A percentile compares a stretch with the other conserved stretches of the same genome.
These are phyloP conservation scores for Pardalotus punctatus DNA, from an alignment of 2,113 vertebrate genomes.

Conservation along the genomic window DNA sequence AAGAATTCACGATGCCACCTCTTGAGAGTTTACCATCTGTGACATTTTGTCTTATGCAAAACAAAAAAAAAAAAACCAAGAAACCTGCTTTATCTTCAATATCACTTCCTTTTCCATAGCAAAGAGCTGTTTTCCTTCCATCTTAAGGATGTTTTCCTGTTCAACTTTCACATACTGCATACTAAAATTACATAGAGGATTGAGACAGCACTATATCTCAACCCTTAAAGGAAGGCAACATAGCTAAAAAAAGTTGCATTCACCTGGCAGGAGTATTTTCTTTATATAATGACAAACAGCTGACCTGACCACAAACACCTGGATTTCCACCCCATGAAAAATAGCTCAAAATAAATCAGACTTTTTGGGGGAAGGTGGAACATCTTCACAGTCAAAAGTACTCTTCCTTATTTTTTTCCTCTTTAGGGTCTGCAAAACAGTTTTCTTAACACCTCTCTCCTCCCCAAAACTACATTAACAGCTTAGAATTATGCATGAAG, in stretches of 20 bases:
- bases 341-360: neutral
- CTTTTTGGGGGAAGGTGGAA: neutral
- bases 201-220: neutral
- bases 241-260: neutral
- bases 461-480: neutral
- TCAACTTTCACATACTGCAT: neutral
- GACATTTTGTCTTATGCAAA: neutral
- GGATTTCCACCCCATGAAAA: neutral
- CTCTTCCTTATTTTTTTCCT: neutral
- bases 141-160: neutral
- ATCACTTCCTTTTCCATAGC: neutral
- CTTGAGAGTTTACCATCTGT: neutral
- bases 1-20: neutral
- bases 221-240: neutral
- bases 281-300: neutral
- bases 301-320: neutral
- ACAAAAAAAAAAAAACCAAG: neutral
- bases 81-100: neutral
- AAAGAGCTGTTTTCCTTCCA: neutral
- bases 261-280: neutral
- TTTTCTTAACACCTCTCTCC: neutral
- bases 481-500: neutral
- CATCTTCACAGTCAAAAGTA: neutral
- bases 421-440: neutral
- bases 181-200: neutral